These are phyloP conservation scores for Delphinus delphis DNA, from an alignment of 2,113 vertebrate genomes.

Conservation along the genomic window DNA sequence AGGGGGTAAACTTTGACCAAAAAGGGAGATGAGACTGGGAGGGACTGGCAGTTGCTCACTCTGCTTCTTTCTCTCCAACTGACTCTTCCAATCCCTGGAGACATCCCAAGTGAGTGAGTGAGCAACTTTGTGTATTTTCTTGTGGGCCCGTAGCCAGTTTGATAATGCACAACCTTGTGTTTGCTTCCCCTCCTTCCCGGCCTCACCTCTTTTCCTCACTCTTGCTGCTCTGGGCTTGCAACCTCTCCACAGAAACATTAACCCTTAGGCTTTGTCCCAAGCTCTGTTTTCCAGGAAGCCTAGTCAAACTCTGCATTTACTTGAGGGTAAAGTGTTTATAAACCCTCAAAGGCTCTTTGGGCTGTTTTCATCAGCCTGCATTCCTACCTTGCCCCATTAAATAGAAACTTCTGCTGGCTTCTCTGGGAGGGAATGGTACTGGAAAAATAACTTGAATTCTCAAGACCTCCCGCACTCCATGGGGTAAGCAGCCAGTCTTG, in stretches of 20 bases:
- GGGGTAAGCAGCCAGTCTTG: background rate
- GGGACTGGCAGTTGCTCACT: fast-evolving
- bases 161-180: background rate
- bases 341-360: background rate
- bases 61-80: background rate
- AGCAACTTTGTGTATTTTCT: background rate
- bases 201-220: background rate
- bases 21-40: background rate
- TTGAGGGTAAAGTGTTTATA: background rate
- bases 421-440: background rate
- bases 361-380: background rate
- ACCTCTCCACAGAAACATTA: background rate
- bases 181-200: background rate
- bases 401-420: background rate
- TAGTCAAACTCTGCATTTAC: background rate
- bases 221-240: background rate
- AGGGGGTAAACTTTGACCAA: background rate
- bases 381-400: background rate
- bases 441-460: background rate
- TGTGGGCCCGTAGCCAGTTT: background rate
- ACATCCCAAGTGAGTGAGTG: background rate
- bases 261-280: background rate
- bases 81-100: background rate
- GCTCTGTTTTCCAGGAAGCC: constrained; percentile 20
- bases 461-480: background rate